Base-by-base conservation (phyloP, 2,888 invertebrate species). In the Hoplodrina blanda region DNA sequence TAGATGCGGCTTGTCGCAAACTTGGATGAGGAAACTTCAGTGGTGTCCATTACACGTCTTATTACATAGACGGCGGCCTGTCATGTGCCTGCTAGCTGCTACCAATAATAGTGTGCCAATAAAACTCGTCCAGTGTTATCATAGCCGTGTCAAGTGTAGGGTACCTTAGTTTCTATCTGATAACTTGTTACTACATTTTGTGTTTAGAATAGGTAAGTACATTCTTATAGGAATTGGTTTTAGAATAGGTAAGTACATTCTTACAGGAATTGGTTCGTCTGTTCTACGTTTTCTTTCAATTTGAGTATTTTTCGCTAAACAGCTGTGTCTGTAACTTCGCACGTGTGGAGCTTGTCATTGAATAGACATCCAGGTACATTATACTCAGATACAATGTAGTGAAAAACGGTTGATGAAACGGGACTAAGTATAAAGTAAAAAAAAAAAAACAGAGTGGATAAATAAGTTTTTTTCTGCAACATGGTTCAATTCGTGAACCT, bases 11-110 rank as follows among this genome's bases (percentile, higher is more conserved):
- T 86, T 74, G 88, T 82, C 78, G 77, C 86, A 91, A 94, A 94
- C 93, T 94, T 94, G 90, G 91, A 94, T 94, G 91, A 91, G 92
- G 89, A 94, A 94, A 94, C 91, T 94, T 94, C 85, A 83, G 83
- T 86, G 84, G 85, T 88, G 90, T 90, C 90, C 91, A 90, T 90
- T 91, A 90, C 88, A 88, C 83, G 85, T 88, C 87, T 86, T 85
- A 85, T 85, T 86, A 85, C 78, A 79, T 65, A 77, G 74, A 70
- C 78, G 74, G 80, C 67, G 73, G 62, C 62, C 55, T 81, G 80
- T 75, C 82, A 77, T 73, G 66, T 80, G 61, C 69, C 69, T n/a
- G 73, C 25, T 71, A 30, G 66, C 66, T 60, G 46, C 62, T 77
- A 73, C 73, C 72, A 71, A 80, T 76, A 81, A 76, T 69, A 68